Base-by-base conservation (phyloP, 2,113 vertebrate genomes). In the Indicator indicator region DNA sequence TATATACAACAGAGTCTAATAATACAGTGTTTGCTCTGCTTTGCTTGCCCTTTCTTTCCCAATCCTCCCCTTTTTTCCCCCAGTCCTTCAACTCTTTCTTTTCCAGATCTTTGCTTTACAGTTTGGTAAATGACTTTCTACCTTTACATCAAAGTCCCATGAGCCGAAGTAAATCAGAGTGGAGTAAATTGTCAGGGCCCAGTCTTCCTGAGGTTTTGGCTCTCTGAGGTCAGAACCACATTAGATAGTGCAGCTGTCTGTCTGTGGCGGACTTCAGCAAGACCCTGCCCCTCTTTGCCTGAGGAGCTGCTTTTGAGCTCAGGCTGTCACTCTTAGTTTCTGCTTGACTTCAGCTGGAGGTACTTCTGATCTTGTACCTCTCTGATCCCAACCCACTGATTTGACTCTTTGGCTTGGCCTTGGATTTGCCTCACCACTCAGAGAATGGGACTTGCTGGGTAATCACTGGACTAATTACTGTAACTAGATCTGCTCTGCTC, bases 1-100 rank as follows among this genome's bases (percentile, higher is more conserved):
- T 12, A 9, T 11, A 42, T 0, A 4, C 33, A 13, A 21, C 13
- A 12, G 19, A 46, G 5, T 19, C 67, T 28, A 24, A 10, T 2
- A 60, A 21, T 19, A n/a, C 9, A n/a, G 5, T 24, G 56, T 76
- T 58, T 24, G 20, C 23, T 85, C 83, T 62, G 32, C 50, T 89
- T 72, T 59, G 5, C 40, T 78, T 74, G 65, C 13, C 11, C 4
- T 56, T 40, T 44, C 8, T 42, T 32, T 8, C 28, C 21, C 23
- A 63, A 21, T 44, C 12, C 40, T 69, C 59, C n/a, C 8, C 44
- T 67, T 76, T 76, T 10, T 44, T 21, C 50, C 7, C 33, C 21
- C 23, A 63, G 24, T 40, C 12, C 36, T 65, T 59, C n/a, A 59
- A 16, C 36, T 7, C 44, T 67, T 69, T 79, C 10, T 50, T 54